A percentile compares a stretch with the other conserved stretches of the same genome.
Conservation (phyloP, 2,888 invertebrate genomes). For the Gnatocerus cornutus region DNA sequence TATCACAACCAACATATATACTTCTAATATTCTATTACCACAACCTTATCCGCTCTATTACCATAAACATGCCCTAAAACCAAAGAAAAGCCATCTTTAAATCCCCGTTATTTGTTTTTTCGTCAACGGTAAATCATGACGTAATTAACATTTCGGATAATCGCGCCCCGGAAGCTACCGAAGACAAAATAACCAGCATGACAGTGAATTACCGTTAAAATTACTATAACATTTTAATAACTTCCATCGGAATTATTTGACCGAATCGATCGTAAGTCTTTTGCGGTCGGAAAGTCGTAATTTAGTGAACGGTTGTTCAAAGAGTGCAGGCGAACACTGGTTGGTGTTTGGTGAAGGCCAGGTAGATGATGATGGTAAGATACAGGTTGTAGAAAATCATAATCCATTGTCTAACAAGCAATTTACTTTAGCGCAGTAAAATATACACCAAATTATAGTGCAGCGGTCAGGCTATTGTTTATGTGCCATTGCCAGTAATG, state of each 20-base stretch:
- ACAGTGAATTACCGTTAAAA: conserved; percentile 25
- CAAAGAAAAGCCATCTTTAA: background rate
- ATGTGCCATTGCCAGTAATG: conserved; percentile 60
- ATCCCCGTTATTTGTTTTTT: conserved; percentile 6
- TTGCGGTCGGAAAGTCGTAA: conserved; percentile 24
- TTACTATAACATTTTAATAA: conserved; percentile 24
- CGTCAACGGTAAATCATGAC: conserved; percentile 17
- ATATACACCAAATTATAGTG: conserved; percentile 61
- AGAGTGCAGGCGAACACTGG: conserved; percentile 31
- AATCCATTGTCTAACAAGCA: conserved; percentile 61
- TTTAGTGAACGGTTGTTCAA: conserved; percentile 42
- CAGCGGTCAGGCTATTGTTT: conserved; percentile 60
- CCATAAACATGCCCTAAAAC: conserved; percentile 45
- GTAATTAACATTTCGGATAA: conserved; percentile 16
- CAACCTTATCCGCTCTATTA: conserved; percentile 41
- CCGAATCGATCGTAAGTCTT: conserved; percentile 17
- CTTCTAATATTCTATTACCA: conserved; percentile 50
- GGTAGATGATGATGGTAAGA: conserved; percentile 49
- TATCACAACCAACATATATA: conserved; percentile 56
- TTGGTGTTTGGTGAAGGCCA: conserved; percentile 45
- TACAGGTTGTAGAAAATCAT: conserved; percentile 50
- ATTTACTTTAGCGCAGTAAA: conserved; percentile 60
- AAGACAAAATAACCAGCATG: background rate
- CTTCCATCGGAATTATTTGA: conserved; percentile 24
- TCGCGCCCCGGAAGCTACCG: conserved; percentile 3